Percentiles rank a stretch among this genome's conserved stretches.
Conservation (phyloP, 2,888 invertebrate genomes). For the Elaeidobius kamerunicus region DNA sequence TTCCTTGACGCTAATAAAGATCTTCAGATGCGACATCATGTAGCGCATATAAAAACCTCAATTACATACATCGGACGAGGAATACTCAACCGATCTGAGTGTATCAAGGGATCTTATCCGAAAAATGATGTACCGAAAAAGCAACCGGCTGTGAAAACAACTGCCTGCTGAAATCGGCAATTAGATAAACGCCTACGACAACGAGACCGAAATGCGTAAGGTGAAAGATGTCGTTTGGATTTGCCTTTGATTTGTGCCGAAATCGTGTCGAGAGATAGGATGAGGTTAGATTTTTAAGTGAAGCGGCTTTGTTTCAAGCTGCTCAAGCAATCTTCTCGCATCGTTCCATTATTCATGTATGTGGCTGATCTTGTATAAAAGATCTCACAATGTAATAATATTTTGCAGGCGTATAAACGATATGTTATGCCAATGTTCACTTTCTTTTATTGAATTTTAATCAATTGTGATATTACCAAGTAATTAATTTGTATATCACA, state of each 20-base stretch:
- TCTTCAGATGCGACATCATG: conserved; percentile 18
- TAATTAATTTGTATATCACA: too few species aligned
- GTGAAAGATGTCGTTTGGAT: conserved; percentile 28
- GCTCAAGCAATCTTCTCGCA: conserved; percentile 1
- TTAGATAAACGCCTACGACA: conserved; percentile 33
- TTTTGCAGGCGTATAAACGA: too few species aligned
- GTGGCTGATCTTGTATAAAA: too few species aligned
- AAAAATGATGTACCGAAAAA: conserved; percentile 30
- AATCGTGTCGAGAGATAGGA: conserved; percentile 26
- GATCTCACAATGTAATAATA: too few species aligned
- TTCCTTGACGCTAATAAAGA: conserved; percentile 24
- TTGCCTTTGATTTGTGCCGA: conserved; percentile 30
- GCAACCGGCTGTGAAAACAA: conserved; percentile 33
- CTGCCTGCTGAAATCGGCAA: conserved; percentile 28
- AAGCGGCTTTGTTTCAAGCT: conserved; percentile 13
- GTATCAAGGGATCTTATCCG: conserved; percentile 21
- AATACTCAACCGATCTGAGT: conserved; percentile 15
- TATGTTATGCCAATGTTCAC: too few species aligned
- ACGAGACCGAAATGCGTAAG: conserved; percentile 30
- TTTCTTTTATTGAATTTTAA: too few species aligned
- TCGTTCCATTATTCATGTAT: conserved; percentile 9
- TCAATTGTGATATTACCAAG: too few species aligned
- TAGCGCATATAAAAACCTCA: conserved; percentile 24
- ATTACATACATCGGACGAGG: conserved; percentile 26
- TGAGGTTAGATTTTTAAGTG: conserved; percentile 13